These are phyloP conservation scores for Rattus norvegicus DNA, from an alignment of 2,113 vertebrate genomes.

Conservation along the genomic window DNA sequence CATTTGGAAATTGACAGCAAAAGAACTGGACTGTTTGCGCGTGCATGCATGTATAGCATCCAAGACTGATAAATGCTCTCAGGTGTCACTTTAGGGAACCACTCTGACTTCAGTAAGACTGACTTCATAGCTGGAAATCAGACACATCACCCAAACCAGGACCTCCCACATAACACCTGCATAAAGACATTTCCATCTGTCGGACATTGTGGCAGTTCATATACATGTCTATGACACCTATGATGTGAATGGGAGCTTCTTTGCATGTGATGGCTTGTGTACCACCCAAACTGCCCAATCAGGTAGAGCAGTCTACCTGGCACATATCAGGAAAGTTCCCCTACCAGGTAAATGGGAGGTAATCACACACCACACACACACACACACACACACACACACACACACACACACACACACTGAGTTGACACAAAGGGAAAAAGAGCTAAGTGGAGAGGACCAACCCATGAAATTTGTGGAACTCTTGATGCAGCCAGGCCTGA, in stretches of 20 bases:
- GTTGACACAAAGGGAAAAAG: neutral
- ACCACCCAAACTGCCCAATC: neutral
- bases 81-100: neutral
- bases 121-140: neutral
- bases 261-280: neutral
- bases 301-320: neutral
- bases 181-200: neutral
- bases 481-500: conserved; percentile 19
- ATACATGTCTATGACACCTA: neutral
- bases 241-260: too few relatives aligned
- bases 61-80: neutral
- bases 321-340: neutral
- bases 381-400: neutral
- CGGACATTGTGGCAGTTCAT: neutral
- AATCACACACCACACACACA: neutral
- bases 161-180: neutral
- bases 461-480: neutral
- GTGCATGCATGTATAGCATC: neutral
- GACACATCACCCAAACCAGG: neutral
- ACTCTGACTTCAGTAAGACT: neutral
- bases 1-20: neutral
- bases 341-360: neutral
- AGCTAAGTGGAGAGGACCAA: neutral
- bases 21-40: too few relatives aligned
- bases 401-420: neutral